These are phyloP conservation scores for Steinernema feltiae DNA, from an alignment of 1,140 invertebrate species.

Conservation along the genomic window DNA sequence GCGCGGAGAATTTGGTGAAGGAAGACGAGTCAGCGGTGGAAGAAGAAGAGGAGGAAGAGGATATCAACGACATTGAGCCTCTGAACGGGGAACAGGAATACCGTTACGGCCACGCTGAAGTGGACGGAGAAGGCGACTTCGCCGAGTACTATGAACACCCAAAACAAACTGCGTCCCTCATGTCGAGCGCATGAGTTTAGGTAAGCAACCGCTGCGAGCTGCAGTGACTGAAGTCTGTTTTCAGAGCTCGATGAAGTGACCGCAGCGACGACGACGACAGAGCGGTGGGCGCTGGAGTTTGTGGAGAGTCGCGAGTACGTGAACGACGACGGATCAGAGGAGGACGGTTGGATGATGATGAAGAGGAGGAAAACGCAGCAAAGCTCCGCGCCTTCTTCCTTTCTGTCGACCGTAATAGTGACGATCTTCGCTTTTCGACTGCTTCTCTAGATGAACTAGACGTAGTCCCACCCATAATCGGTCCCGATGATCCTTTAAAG, in stretches of 20 bases:
- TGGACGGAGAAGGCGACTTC: not conserved
- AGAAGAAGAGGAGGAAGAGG: not conserved
- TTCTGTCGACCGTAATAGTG: not conserved
- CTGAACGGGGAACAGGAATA: not conserved
- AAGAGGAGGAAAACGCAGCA: not conserved
- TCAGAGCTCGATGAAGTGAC: not conserved
- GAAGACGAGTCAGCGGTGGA: not conserved
- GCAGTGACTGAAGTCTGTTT: too few relatives aligned
- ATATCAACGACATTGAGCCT: too few relatives aligned
- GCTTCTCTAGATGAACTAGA: not conserved
- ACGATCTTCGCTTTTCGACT: not conserved
- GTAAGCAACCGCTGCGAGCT: not conserved
- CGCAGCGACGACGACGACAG: not conserved
- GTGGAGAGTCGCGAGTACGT: slow-evolving; percentile 8
- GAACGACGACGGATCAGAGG: slow-evolving; percentile 2
- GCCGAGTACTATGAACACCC: not conserved
- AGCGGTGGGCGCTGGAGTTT: not conserved
- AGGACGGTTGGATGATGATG: not conserved
- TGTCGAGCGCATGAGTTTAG: not conserved
- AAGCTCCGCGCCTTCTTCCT: not conserved
- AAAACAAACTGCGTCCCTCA: not conserved
- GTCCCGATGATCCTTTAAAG: not conserved
- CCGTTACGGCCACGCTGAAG: not conserved
- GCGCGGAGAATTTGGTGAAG: not conserved
- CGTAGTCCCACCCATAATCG: not conserved